Percentiles rank a stretch among this genome's conserved stretches.
Evolutionary conservation across 2,888 invertebrate genomes (phyloP).

Genomic region (Silvanus unidentatus): DNA sequence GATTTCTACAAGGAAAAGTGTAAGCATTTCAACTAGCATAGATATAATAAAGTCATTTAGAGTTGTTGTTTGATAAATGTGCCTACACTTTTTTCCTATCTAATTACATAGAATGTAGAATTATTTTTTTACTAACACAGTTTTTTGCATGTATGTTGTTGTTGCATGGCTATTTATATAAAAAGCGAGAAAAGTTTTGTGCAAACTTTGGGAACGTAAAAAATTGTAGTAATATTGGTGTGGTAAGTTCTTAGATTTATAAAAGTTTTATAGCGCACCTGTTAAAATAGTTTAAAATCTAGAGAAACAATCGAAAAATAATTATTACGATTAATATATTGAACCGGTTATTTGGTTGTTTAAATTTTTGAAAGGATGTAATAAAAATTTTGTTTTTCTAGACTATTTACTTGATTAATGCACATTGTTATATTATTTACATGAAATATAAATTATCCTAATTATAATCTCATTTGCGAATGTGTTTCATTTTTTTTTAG

Average conservation of each 20-base stretch:
- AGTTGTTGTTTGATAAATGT: too few relatives aligned
- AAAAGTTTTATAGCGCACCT: too few relatives aligned
- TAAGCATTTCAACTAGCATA: neutral
- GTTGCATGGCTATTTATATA: constrained; percentile 21
- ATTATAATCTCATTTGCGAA: too few relatives aligned
- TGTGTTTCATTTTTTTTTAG: constrained; percentile 45
- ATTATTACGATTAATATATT: too few relatives aligned
- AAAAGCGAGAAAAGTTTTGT: constrained; percentile 20
- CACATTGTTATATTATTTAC: too few relatives aligned
- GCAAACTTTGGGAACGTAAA: constrained; percentile 9
- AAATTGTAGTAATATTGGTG: constrained; percentile 11
- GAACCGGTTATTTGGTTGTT: neutral
- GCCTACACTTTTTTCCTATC: neutral
- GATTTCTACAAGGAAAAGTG: constrained; percentile 33
- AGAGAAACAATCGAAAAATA: too few relatives aligned
- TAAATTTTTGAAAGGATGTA: too few relatives aligned
- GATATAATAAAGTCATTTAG: neutral
- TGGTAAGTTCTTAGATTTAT: constrained; percentile 12
- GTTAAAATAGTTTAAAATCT: too few relatives aligned
- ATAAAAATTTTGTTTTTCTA: too few relatives aligned
- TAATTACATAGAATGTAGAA: neutral
- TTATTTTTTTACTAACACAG: constrained; percentile 7
- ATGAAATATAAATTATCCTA: too few relatives aligned
- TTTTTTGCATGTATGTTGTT: constrained; percentile 17
- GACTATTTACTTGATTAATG: too few relatives aligned